Conservation (phyloP, 2,888 invertebrate species). For the Dynastes hyllus region DNA sequence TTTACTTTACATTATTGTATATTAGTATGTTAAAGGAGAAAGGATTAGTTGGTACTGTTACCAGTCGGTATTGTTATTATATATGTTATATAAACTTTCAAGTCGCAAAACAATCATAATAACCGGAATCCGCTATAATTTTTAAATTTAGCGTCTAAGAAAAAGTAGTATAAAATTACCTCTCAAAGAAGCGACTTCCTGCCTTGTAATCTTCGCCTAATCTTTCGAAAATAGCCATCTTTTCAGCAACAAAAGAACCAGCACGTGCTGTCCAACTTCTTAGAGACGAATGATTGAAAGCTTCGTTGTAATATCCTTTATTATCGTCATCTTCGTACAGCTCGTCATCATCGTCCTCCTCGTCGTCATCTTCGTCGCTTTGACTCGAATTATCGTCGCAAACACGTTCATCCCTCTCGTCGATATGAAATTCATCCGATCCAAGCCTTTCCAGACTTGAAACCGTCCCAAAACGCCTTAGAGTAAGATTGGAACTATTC, state of each 20-base stretch:
- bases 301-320: constrained; percentile 68
- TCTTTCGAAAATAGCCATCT: constrained; percentile 83
- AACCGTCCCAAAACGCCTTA: constrained; percentile 80
- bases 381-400: constrained; percentile 61
- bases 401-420: constrained; percentile 73
- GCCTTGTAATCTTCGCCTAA: constrained; percentile 73
- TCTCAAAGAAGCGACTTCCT: constrained; percentile 69
- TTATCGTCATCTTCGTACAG: constrained; percentile 58
- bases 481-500: constrained; percentile 73
- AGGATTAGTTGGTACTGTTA: too few relatives aligned
- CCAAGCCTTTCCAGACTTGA: constrained; percentile 82
- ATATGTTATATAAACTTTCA: too few relatives aligned
- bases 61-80: too few relatives aligned
- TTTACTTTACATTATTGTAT: too few relatives aligned
- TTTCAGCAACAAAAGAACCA: constrained; percentile 87
- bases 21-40: too few relatives aligned
- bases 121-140: too few relatives aligned
- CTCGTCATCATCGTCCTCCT: constrained; percentile 58
- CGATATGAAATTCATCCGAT: constrained; percentile 71
- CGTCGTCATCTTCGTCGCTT: constrained; percentile 57
- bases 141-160: too few relatives aligned
- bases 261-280: constrained; percentile 86
- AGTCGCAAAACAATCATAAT: too few relatives aligned
- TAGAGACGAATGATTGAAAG: constrained; percentile 66
- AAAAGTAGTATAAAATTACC: constrained; percentile 61